A percentile compares a stretch with the other conserved stretches of the same genome.
Evolutionary conservation across 2,113 vertebrate genomes (phyloP).

Genomic region (Sinosuthora webbiana): DNA sequence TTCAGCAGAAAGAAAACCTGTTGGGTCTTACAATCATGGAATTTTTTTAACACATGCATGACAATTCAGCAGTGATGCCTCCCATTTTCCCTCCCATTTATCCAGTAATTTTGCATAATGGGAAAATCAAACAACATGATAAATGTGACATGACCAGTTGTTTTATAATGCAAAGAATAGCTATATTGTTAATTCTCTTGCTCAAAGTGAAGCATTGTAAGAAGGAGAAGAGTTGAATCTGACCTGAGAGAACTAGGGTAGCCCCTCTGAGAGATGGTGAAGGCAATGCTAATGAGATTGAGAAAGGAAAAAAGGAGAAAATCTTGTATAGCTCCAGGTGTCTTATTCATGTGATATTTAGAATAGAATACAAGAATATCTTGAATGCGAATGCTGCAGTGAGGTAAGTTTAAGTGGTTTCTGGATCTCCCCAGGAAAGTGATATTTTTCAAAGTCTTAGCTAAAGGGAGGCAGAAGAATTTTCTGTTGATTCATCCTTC

Average conservation of each 20-base stretch:
- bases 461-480: background rate
- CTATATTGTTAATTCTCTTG: background rate
- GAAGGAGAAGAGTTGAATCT: background rate
- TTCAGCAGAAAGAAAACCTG: constrained; percentile 14
- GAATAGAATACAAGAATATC: background rate
- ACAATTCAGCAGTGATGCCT: background rate
- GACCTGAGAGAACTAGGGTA: constrained; percentile 8
- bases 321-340: background rate
- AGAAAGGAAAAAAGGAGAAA: background rate
- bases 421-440: background rate
- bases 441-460: background rate
- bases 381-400: background rate
- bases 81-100: background rate
- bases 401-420: background rate
- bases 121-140: background rate
- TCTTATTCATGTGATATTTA: background rate
- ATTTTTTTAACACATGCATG: background rate
- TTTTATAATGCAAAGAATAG: background rate
- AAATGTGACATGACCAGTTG: background rate
- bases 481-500: background rate
- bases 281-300: background rate
- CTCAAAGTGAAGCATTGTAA: background rate
- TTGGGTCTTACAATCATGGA: background rate
- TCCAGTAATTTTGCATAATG: background rate
- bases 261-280: background rate